Conservation (phyloP, 2,797 vertebrate genomes). For the Perodicticus potto region DNA sequence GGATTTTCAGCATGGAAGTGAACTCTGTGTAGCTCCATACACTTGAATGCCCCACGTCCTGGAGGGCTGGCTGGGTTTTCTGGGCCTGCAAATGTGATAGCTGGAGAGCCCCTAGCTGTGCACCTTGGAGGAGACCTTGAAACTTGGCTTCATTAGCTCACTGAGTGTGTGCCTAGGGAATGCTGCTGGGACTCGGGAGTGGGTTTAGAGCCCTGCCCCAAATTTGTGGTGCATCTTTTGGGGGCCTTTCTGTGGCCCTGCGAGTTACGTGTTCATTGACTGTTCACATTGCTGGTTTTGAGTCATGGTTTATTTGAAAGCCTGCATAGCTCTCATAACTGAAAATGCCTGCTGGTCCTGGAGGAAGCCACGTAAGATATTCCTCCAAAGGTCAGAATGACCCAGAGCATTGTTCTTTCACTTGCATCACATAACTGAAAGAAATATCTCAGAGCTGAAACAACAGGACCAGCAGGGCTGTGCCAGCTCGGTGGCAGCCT, state of each 20-base stretch:
- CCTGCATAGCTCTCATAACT: not conserved
- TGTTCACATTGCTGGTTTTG: not conserved
- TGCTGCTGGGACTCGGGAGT: fast-evolving
- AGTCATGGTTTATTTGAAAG: not conserved
- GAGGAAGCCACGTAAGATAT: not conserved
- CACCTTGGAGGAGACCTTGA: fast-evolving
- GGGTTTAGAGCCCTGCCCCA: fast-evolving
- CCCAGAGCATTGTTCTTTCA: not conserved
- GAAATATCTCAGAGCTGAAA: not conserved
- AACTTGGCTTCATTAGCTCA: fast-evolving
- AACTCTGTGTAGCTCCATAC: not conserved
- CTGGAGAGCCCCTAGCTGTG: not conserved
- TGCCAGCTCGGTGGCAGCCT: fast-evolving
- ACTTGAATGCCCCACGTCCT: fast-evolving
- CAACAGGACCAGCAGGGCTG: fast-evolving
- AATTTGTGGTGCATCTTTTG: fast-evolving
- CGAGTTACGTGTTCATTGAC: fast-evolving
- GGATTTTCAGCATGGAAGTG: fast-evolving
- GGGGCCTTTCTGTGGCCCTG: fast-evolving
- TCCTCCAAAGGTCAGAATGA: not conserved
- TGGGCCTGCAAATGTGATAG: too few species aligned
- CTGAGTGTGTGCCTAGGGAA: fast-evolving
- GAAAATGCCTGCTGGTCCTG: not conserved
- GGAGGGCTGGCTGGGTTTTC: not conserved
- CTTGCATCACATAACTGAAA: not conserved